Conservation (phyloP, 2,888 invertebrate genomes). For the Catocala sponsa region DNA sequence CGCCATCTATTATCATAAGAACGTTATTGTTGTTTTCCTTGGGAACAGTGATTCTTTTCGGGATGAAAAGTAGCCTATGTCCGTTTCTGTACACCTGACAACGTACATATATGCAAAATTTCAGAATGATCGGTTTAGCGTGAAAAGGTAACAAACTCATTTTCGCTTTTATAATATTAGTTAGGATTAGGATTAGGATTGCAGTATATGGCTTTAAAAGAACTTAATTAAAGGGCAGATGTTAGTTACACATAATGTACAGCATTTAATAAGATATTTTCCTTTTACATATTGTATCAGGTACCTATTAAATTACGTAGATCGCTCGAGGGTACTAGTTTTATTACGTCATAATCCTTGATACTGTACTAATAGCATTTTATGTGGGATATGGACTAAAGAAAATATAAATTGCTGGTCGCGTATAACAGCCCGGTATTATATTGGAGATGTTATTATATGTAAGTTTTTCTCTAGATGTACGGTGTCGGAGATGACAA, state of each 20-base stretch:
- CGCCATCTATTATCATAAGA: too few relatives aligned
- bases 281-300: background rate
- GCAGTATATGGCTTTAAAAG: background rate
- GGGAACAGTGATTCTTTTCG: too few relatives aligned
- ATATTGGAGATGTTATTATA: conserved; percentile 8
- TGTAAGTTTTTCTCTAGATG: conserved; percentile 8
- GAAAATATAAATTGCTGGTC: conserved; percentile 8
- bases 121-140: too few relatives aligned
- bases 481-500: conserved; percentile 15
- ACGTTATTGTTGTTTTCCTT: too few relatives aligned
- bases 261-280: background rate
- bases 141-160: too few relatives aligned
- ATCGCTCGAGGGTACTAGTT: conserved; percentile 4
- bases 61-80: too few relatives aligned
- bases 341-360: conserved; percentile 19
- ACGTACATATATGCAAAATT: too few relatives aligned
- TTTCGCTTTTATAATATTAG: too few relatives aligned
- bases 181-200: background rate
- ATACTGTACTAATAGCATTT: conserved; percentile 3
- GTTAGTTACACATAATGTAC: background rate
- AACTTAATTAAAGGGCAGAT: background rate
- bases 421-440: conserved; percentile 7
- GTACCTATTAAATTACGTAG: conserved; percentile 4
- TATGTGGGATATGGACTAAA: conserved; percentile 6
- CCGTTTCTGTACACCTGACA: too few relatives aligned